A percentile compares a stretch with the other conserved stretches of the same genome.
phyloP scores from a whole-genome alignment of 2,888 invertebrate genomes.

The Drosophila quasianomalipes region DNA sequence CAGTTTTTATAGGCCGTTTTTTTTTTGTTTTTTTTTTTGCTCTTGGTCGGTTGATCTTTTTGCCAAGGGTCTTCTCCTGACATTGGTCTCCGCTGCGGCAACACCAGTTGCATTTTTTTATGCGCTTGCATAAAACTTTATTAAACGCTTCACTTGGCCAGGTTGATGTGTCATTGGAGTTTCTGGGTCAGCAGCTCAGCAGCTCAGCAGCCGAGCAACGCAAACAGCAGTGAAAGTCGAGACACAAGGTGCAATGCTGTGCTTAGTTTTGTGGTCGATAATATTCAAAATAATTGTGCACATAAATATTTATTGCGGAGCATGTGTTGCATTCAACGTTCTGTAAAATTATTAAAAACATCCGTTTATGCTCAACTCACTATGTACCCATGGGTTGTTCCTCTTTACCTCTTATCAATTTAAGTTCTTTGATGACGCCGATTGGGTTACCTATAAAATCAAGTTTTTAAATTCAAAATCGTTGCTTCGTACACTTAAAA shows the following conservation, averaged over 20 bases:
- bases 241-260: constrained; percentile 65
- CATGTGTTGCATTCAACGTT: constrained; percentile 3
- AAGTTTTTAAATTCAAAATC: not conserved
- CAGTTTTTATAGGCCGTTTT: constrained; percentile 48
- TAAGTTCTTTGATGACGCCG: not conserved
- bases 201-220: constrained; percentile 4
- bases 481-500: not conserved
- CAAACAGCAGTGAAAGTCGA: constrained; percentile 62
- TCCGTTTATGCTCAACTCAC: not conserved
- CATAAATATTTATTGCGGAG: not conserved
- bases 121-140: constrained; percentile 51
- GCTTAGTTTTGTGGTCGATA: constrained; percentile 10
- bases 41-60: constrained; percentile 8
- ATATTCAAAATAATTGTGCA: constrained; percentile 1
- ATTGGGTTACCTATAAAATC: not conserved
- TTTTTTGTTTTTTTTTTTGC: not conserved
- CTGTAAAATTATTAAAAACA: not conserved
- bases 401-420: not conserved
- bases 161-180: constrained; percentile 55
- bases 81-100: constrained; percentile 12
- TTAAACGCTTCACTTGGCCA: constrained; percentile 40
- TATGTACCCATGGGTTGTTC: not conserved
- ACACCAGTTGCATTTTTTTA: constrained; percentile 60
- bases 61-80: constrained; percentile 7
- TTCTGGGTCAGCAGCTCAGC: constrained; percentile 63